These are phyloP conservation scores for Himalopsyche tibetana DNA, from an alignment of 2,888 invertebrate species.

Conservation along the genomic window DNA sequence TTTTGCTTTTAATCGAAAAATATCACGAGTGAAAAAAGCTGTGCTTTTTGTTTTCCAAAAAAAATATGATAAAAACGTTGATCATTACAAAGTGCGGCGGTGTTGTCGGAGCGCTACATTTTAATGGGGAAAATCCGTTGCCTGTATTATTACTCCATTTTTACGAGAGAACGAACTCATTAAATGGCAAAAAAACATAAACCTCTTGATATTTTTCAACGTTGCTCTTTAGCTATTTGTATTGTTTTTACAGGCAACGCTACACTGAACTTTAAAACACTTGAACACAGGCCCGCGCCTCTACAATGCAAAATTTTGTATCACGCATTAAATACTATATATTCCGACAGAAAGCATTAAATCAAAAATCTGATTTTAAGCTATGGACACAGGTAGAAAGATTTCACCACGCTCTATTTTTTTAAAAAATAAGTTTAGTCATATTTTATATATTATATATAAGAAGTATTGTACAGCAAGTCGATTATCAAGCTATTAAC, in stretches of 20 bases:
- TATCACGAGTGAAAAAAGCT: slow-evolving; percentile 9
- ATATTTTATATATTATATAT: too few species aligned
- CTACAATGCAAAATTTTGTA: neutral
- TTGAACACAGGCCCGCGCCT: neutral
- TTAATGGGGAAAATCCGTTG: slow-evolving; percentile 37
- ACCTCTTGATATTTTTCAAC: slow-evolving; percentile 44
- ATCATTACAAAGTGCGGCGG: slow-evolving; percentile 34
- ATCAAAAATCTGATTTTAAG: too few species aligned
- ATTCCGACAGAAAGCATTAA: too few species aligned
- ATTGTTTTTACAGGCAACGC: slow-evolving; percentile 36
- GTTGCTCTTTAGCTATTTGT: slow-evolving; percentile 7
- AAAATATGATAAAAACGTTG: slow-evolving; percentile 11
- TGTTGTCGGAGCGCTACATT: slow-evolving; percentile 28
- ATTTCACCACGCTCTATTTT: too few species aligned
- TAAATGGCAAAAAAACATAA: slow-evolving; percentile 46
- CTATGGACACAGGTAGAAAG: too few species aligned
- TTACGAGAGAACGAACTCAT: slow-evolving; percentile 44
- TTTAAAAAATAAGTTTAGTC: too few species aligned
- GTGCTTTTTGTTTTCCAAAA: slow-evolving; percentile 1
- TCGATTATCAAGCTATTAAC: too few species aligned
- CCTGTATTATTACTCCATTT: slow-evolving; percentile 36
- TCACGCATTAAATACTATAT: too few species aligned
- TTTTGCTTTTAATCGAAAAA: slow-evolving; percentile 37
- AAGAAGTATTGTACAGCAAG: too few species aligned
- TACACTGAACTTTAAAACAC: slow-evolving; percentile 28